Evolutionary conservation across 30 jellyfish, hydroid and myxozoan species (phyloP).

Genomic region (Sanderia malayensis): DNA sequence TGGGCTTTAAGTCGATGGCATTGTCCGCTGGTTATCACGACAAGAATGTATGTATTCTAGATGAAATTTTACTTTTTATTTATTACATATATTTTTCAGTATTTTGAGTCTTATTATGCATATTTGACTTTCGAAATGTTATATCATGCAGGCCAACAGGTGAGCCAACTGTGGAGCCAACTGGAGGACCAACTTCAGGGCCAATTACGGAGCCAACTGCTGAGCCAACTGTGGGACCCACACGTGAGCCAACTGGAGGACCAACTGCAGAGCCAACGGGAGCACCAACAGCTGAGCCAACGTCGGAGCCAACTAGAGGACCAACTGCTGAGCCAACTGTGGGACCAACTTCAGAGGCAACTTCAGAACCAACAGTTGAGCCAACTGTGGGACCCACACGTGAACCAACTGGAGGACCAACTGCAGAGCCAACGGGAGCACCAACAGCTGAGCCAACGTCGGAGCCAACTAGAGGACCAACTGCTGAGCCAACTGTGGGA

Average conservation of each 20-base stretch:
- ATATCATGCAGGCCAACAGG: too few relatives aligned
- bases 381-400: conserved; percentile 22
- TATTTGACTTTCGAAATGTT: too few relatives aligned
- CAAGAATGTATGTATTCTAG: too few relatives aligned
- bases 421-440: conserved; percentile 10
- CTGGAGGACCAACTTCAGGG: not conserved
- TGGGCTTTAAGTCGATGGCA: conserved; percentile 39
- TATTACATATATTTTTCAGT: too few relatives aligned
- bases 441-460: not conserved
- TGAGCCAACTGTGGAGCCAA: conserved; percentile 12
- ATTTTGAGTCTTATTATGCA: too few relatives aligned
- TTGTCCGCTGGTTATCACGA: conserved; percentile 21
- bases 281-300: not conserved
- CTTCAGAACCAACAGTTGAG: conserved; percentile 27
- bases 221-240: conserved; percentile 21
- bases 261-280: conserved; percentile 10
- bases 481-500: not conserved
- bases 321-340: not conserved
- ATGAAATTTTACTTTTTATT: too few relatives aligned
- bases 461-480: not conserved
- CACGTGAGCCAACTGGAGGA: conserved; percentile 1
- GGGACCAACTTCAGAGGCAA: not conserved
- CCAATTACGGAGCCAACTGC: conserved; percentile 23
- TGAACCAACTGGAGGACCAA: not conserved
- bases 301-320: not conserved